Percentiles rank a stretch among this genome's conserved stretches.
Evolutionary conservation across 2,888 invertebrate species (phyloP).

Genomic region (Xestia ashworthii): DNA sequence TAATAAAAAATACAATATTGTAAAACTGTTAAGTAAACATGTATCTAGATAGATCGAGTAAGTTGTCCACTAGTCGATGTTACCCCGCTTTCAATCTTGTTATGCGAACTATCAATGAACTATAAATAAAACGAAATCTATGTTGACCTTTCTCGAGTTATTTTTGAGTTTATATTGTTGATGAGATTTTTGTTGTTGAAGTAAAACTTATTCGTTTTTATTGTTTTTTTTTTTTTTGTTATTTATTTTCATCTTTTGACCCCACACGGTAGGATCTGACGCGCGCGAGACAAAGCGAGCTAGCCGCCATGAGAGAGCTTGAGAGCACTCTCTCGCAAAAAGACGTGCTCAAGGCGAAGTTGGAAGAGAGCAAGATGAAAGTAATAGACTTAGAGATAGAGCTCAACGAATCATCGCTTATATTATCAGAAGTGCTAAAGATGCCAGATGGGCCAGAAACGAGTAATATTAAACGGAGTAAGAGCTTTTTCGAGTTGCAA

Average conservation of each 20-base stretch:
- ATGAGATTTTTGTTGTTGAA: constrained; percentile 81
- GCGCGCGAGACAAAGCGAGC: constrained; percentile 83
- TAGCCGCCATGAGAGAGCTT: constrained; percentile 82
- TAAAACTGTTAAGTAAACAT: constrained; percentile 89
- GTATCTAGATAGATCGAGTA: constrained; percentile 88
- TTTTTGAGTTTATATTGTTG: constrained; percentile 86
- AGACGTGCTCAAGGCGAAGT: constrained; percentile 80
- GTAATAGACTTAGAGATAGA: constrained; percentile 89
- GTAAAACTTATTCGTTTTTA: constrained; percentile 80
- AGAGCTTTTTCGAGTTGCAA: constrained; percentile 88
- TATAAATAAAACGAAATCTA: constrained; percentile 78
- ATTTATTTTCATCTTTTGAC: constrained; percentile 81
- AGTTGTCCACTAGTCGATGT: constrained; percentile 89
- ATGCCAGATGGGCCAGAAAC: constrained; percentile 85
- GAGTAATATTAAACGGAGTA: constrained; percentile 83
- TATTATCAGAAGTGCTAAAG: constrained; percentile 87
- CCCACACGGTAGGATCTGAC: constrained; percentile 84
- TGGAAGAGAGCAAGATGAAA: constrained; percentile 86
- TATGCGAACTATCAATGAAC: constrained; percentile 84
- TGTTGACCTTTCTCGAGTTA: constrained; percentile 84
- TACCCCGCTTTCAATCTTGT: constrained; percentile 87
- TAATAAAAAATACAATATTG: constrained; percentile 85
- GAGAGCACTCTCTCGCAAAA: constrained; percentile 80
- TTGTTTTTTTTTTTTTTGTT: constrained; percentile 75
- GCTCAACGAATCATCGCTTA: constrained; percentile 88